Base-by-base conservation (phyloP, 2,797 vertebrate species). In the Sandelia bainsii region DNA sequence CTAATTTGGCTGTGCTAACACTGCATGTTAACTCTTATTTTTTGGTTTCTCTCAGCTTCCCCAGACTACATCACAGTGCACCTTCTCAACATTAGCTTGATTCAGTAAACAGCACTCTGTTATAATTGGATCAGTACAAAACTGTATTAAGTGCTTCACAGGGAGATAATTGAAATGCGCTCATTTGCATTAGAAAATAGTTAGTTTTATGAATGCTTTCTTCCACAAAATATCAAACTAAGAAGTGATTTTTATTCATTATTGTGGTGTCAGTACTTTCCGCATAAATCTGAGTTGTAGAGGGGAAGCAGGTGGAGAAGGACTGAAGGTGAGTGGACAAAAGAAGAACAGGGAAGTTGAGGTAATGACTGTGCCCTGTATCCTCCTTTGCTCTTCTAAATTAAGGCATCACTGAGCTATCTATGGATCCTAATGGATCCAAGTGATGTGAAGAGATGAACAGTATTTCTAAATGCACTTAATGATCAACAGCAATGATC, bases 91-190 rank as follows among this genome's bases (percentile, higher is more conserved):
- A 70, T 81, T 72, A 66, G 66, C 51, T 13, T 69, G 48, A 81
- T 84, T 83, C 70, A 83, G 50, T 58, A 83, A 64, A 81, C 69
- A 49, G 62, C 71, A 73, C 74, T 84, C 70, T 77, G 65, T 74
- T 67, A 70, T 90, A 87, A 87, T 84, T 84, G 73, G 75, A 87
- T 89, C 76, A 52, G 49, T 46, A 50, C 76, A 75, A 75, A 87
- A 79, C 79, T 75, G 75, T 75, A 78, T 84, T 82, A 81, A 72
- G 79, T 68, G 74, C 68, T 79, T 52, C 76, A 72, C 74, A 63
- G 50, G 69, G 75, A 71, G 70, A 86, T 76, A 83, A 84, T 81
- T 89, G 65, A 86, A 83, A 84, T 65, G 61, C 72, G 9, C 59
- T 84, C 72, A 80, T 85, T 83, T 83, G 69, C 81, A 85, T 77